These are phyloP conservation scores for Calyptommatus sinebrachiatus DNA, from an alignment of 2,113 vertebrate species.

Conservation along the genomic window DNA sequence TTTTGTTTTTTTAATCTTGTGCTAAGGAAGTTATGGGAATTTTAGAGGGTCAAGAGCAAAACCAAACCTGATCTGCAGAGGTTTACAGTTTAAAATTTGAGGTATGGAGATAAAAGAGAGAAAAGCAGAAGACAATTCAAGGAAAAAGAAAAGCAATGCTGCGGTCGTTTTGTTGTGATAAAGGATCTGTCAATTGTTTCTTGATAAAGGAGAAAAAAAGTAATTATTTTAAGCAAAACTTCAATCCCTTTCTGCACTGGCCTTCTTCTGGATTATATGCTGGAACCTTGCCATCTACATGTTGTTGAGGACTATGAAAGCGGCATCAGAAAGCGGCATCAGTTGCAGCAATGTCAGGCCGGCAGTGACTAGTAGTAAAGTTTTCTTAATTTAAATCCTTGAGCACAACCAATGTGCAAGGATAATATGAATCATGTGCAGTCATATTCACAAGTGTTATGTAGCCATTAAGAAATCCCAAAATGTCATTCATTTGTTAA, in stretches of 20 bases:
- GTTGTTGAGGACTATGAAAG: too few relatives aligned
- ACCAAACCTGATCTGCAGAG: background rate
- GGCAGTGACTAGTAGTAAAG: too few relatives aligned
- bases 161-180: background rate
- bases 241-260: too few relatives aligned
- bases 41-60: background rate
- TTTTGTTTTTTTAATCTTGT: background rate
- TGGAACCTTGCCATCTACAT: too few relatives aligned
- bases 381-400: too few relatives aligned
- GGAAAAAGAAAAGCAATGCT: slow-evolving; percentile 2
- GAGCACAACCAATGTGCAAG: background rate
- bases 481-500: slow-evolving; percentile 22
- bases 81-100: background rate
- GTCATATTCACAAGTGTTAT: slow-evolving; percentile 6
- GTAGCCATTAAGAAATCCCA: slow-evolving; percentile 10
- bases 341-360: too few relatives aligned
- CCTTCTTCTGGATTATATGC: too few relatives aligned
- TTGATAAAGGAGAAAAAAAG: background rate
- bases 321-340: too few relatives aligned
- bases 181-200: background rate
- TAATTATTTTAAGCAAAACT: too few relatives aligned
- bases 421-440: slow-evolving; percentile 17
- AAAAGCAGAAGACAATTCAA: background rate
- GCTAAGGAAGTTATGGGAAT: background rate
- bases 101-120: background rate